Evolutionary conservation across 2,113 vertebrate species (phyloP).

Genomic region (Calonectris borealis): DNA sequence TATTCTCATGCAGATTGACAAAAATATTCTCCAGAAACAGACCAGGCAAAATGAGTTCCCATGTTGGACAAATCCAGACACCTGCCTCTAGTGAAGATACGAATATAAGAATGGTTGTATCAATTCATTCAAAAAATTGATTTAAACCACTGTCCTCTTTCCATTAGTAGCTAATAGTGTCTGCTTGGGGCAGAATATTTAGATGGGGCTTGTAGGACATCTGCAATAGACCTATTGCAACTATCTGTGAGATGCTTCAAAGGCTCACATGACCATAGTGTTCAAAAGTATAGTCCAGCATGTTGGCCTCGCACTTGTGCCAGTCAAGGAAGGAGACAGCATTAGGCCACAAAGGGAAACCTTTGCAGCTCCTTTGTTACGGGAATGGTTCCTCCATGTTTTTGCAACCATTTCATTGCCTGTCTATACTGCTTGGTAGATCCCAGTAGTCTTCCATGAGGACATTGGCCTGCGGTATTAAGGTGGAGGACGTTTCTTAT

Average conservation of each 20-base stretch:
- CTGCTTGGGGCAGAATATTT: neutral
- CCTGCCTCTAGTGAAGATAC: neutral
- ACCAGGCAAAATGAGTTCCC: neutral
- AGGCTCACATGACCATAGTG: neutral
- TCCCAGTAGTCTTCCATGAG: neutral
- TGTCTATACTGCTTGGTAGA: accelerated
- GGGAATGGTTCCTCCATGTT: neutral
- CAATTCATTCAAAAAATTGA: accelerated
- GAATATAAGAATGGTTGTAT: neutral
- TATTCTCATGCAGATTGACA: neutral
- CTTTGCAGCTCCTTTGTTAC: neutral
- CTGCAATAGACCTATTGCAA: neutral
- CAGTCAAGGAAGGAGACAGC: neutral
- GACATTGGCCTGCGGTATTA: neutral
- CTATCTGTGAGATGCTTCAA: neutral
- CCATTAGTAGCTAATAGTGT: neutral
- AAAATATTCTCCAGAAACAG: neutral
- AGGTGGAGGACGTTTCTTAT: neutral
- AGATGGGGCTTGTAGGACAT: neutral
- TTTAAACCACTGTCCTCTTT: neutral
- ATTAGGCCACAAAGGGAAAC: neutral
- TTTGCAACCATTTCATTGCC: neutral
- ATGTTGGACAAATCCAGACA: neutral
- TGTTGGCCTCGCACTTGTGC: neutral
- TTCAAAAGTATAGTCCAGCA: neutral